Evolutionary conservation across 2,113 vertebrate genomes (phyloP).

Genomic region (Ia io): DNA sequence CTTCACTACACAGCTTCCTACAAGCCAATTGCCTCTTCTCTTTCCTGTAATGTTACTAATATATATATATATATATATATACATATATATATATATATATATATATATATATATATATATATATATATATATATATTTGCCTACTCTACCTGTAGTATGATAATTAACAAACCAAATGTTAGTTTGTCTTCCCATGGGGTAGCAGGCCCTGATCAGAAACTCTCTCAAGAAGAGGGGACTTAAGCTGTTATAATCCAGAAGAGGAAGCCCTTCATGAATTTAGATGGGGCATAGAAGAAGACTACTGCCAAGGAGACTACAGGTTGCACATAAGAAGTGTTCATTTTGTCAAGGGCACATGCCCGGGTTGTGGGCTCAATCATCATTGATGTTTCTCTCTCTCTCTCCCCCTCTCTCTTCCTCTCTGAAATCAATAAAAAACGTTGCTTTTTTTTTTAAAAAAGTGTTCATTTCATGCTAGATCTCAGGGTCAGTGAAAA

Average conservation of each 20-base stretch:
- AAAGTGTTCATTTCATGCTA: not conserved
- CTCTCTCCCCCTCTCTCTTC: too few relatives aligned
- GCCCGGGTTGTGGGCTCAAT: too few relatives aligned
- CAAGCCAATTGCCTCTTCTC: not conserved
- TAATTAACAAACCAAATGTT: not conserved
- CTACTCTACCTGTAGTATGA: not conserved
- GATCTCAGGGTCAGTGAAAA: not conserved
- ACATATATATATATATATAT: not conserved
- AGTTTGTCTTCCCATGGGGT: not conserved
- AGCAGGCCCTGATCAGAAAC: not conserved
- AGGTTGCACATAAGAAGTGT: not conserved
- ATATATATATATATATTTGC: not conserved
- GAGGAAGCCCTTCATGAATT: not conserved
- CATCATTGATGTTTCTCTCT: too few relatives aligned
- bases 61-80: not conserved
- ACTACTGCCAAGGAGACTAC: not conserved
- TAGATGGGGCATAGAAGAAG: not conserved
- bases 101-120: not conserved
- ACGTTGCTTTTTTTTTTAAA: too few relatives aligned
- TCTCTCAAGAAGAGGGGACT: not conserved
- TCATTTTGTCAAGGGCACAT: not conserved
- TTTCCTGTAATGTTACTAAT: not conserved
- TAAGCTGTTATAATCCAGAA: not conserved
- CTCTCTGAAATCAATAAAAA: too few relatives aligned
- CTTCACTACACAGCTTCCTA: not conserved